Conservation (phyloP, 2,888 invertebrate genomes). For the Protonemura montana region DNA sequence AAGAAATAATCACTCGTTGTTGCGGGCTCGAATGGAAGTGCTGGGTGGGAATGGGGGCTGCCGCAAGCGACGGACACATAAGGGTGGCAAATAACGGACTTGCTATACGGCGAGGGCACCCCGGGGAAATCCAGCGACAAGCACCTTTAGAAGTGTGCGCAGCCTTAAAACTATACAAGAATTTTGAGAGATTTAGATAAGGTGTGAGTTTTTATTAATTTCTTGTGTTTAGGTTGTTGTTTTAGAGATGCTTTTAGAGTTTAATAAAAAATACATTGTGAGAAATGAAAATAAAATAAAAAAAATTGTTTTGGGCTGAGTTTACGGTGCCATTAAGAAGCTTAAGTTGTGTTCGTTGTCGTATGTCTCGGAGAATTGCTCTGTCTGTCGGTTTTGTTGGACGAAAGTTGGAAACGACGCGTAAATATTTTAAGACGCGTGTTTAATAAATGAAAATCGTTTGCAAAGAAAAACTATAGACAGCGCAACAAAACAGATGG, state of each 20-base stretch:
- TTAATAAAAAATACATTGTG: not conserved
- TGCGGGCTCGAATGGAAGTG: not conserved
- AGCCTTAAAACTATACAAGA: not conserved
- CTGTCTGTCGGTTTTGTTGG: too few species aligned
- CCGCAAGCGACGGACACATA: not conserved
- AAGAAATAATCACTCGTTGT: not conserved
- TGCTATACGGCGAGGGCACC: not conserved
- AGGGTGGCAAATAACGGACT: not conserved
- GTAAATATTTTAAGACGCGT: not conserved
- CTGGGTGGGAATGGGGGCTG: not conserved
- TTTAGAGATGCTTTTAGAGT: not conserved
- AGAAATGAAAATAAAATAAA: too few species aligned
- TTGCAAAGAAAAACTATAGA: not conserved
- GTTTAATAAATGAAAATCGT: not conserved
- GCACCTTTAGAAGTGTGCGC: not conserved
- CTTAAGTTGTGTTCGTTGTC: too few species aligned
- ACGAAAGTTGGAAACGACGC: too few species aligned
- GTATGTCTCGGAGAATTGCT: too few species aligned
- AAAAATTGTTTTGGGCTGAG: too few species aligned
- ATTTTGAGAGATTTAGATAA: not conserved
- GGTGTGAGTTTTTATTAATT: not conserved
- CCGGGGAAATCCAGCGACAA: not conserved
- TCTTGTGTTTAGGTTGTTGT: not conserved
- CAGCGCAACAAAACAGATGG: too few species aligned
- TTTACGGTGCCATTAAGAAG: too few species aligned